phyloP scores from a whole-genome alignment of 2,797 vertebrate species.

The Danio tinwini region DNA sequence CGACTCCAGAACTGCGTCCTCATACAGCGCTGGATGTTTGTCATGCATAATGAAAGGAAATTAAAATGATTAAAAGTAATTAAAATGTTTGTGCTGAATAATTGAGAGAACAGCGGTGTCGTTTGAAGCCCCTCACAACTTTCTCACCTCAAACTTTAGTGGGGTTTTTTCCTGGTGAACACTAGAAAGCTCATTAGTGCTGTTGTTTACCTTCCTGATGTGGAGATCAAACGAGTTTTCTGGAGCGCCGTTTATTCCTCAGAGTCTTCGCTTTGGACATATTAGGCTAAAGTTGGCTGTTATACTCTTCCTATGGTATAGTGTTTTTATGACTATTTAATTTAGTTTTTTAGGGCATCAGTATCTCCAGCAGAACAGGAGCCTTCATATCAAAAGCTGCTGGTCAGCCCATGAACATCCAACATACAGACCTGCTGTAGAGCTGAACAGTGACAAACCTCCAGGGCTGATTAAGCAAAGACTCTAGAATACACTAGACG shows the following conservation, averaged over 20 bases:
- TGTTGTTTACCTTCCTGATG: slow-evolving; percentile 59
- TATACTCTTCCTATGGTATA: too few species aligned
- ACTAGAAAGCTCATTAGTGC: slow-evolving; percentile 49
- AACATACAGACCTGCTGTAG: too few species aligned
- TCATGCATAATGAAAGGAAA: slow-evolving; percentile 40
- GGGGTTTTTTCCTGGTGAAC: slow-evolving; percentile 17
- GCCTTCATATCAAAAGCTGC: too few species aligned
- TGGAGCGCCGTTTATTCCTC: slow-evolving; percentile 47
- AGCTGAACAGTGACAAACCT: too few species aligned
- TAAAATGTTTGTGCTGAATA: slow-evolving; percentile 34
- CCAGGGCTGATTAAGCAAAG: too few species aligned
- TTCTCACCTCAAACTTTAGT: slow-evolving; percentile 20
- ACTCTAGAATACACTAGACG: too few species aligned
- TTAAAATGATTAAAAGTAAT: slow-evolving; percentile 37
- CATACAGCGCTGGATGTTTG: slow-evolving; percentile 21
- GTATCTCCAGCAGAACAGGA: too few species aligned
- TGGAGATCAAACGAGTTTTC: slow-evolving; percentile 56
- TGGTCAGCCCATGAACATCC: too few species aligned
- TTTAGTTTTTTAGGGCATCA: too few species aligned
- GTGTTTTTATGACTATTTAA: too few species aligned
- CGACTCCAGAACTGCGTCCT: slow-evolving; percentile 26
- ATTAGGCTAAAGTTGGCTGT: slow-evolving; percentile 41
- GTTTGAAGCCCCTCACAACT: slow-evolving; percentile 13
- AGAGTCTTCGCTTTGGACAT: slow-evolving; percentile 48
- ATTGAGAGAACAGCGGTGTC: slow-evolving; percentile 29